Base-by-base conservation (phyloP, 2,113 vertebrate species). In the Peucedramus taeniatus region DNA sequence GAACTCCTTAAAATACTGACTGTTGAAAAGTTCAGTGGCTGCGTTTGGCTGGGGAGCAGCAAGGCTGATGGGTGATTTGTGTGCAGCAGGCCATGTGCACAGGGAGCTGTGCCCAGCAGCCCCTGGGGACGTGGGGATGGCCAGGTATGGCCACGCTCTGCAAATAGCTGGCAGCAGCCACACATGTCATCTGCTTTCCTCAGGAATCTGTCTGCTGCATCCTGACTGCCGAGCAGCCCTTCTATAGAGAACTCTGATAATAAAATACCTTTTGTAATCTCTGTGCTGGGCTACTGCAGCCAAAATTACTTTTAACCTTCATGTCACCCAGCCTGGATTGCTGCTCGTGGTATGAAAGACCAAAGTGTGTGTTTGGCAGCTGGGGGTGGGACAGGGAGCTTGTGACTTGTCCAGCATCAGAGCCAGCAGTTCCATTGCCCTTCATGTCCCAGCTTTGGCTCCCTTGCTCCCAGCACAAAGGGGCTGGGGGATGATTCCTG, bases 301-400 rank as follows among this genome's bases (percentile, higher is more conserved):
- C 94, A 93, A 63, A 95, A 90, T 95, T 85, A 90, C 90, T 93
- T 91, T 37, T 86, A 93, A 90, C 92, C 93, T 96, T 83, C 30
- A 7, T 47, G 87, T 85, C 66, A 59, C 39, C 63, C 59, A 14
- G 39, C 11, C 74, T 28, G 90, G 71, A 15, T 23, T 31, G 74
- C 69, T 71, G 2, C 1, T 28, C 9, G 42, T 68, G 82, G 39
- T 37, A 5, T 40, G 84, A 68, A 87, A 80, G 33, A 24, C 5
- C 3, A 16, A 72, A 37, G 40, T 8, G n/a, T 63, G 72, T 1
- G 7, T 64, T 63, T 19, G 30, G 66, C 70, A 28, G 70, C 24
- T 64, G 91, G 15, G 11, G 68, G 22, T n/a, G 13, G 49, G 30
- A 42, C 61, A 31, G 57, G n/a, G 45, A 76, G 3, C 53, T 60